phyloP scores from a whole-genome alignment of 1,140 invertebrate species.

The Diorhabda sublineata region DNA sequence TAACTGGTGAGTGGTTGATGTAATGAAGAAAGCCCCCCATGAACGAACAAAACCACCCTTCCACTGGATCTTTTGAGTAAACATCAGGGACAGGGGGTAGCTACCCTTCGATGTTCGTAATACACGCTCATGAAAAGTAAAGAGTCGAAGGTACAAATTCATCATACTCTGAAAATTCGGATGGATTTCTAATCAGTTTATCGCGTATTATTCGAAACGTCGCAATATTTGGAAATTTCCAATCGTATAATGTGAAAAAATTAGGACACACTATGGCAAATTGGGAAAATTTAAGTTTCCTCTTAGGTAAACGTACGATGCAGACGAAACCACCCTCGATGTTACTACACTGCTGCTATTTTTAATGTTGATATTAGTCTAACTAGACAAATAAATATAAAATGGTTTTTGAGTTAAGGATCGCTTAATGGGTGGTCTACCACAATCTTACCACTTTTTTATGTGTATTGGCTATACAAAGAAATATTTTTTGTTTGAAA shows the following conservation, averaged over 20 bases:
- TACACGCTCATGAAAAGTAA: slow-evolving; percentile 16
- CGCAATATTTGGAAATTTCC: too few relatives aligned
- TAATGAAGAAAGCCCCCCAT: slow-evolving; percentile 10
- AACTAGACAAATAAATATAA: background rate
- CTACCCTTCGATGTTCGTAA: slow-evolving; percentile 12
- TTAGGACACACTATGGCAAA: too few relatives aligned
- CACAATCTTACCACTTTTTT: too few relatives aligned
- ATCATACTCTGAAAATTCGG: background rate
- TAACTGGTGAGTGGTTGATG: slow-evolving; percentile 14
- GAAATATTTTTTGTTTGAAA: too few relatives aligned
- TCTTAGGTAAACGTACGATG: too few relatives aligned
- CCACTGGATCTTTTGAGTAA: slow-evolving; percentile 29
- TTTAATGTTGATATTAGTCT: background rate
- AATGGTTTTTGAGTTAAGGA: background rate
- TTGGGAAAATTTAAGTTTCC: too few relatives aligned
- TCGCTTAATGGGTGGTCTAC: background rate
- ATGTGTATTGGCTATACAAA: too few relatives aligned
- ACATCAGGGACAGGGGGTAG: slow-evolving; percentile 27
- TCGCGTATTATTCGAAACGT: background rate
- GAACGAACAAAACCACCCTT: slow-evolving; percentile 10
- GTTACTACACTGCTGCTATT: background rate
- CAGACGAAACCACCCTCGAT: too few relatives aligned
- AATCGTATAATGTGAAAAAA: too few relatives aligned
- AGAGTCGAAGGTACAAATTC: background rate
- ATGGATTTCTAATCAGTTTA: background rate